These are phyloP conservation scores for Aphelenchoides fujianensis DNA, from an alignment of 1,140 invertebrate species.

Conservation along the genomic window DNA sequence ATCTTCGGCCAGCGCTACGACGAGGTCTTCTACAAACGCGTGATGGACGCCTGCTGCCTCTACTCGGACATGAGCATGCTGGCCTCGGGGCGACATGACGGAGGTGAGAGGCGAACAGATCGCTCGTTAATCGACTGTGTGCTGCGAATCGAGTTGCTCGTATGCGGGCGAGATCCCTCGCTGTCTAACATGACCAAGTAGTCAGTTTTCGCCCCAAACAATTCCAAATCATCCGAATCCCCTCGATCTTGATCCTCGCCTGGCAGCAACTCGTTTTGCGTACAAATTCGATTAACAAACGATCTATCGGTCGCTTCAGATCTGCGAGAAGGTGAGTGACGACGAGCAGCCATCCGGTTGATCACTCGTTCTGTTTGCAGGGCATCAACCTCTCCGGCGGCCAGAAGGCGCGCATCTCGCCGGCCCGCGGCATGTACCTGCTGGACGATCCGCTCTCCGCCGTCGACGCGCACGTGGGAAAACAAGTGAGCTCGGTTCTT, in stretches of 20 bases:
- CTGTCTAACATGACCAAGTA: too few species aligned
- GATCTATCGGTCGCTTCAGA: too few species aligned
- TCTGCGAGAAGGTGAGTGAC: slow-evolving; percentile 53
- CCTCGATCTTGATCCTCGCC: too few species aligned
- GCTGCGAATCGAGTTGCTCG: too few species aligned
- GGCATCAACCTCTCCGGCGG: slow-evolving; percentile 73
- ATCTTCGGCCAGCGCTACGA: slow-evolving; percentile 70
- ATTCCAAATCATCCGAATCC: too few species aligned
- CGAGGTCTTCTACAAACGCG: slow-evolving; percentile 62
- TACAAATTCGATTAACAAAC: too few species aligned
- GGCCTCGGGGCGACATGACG: slow-evolving; percentile 70
- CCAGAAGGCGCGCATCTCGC: slow-evolving; percentile 75
- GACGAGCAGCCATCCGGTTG: not conserved
- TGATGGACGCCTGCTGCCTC: slow-evolving; percentile 65
- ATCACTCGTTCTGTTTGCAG: slow-evolving; percentile 30
- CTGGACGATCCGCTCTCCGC: slow-evolving; percentile 73
- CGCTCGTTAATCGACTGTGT: too few species aligned
- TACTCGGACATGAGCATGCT: slow-evolving; percentile 72
- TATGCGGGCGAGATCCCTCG: too few species aligned
- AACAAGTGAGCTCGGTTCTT: too few species aligned
- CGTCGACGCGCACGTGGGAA: slow-evolving; percentile 71
- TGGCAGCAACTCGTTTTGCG: too few species aligned
- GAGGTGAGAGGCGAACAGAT: too few species aligned
- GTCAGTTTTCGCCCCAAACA: too few species aligned
- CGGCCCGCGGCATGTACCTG: slow-evolving; percentile 70